phyloP scores from a whole-genome alignment of 2,113 vertebrate species.

The Emydura subglobosa region DNA sequence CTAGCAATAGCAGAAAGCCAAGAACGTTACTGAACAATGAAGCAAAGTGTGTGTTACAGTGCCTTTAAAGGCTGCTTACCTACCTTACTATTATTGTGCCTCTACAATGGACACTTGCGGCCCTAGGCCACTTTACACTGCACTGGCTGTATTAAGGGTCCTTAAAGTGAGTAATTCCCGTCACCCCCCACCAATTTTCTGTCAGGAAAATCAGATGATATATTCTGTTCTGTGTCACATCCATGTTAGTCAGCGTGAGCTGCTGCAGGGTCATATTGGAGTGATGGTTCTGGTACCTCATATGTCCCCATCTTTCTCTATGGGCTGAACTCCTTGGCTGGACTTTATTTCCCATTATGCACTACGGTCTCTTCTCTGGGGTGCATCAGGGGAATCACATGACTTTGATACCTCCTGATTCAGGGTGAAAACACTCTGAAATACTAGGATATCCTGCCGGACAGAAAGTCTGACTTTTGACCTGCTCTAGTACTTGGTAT shows the following conservation, averaged over 20 bases:
- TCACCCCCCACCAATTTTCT: background rate
- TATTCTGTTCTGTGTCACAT: background rate
- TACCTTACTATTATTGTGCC: background rate
- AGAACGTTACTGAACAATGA: background rate
- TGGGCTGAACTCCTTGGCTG: background rate
- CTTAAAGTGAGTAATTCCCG: background rate
- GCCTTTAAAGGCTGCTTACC: background rate
- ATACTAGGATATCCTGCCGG: background rate
- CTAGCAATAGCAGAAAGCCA: background rate
- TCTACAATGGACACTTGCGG: background rate
- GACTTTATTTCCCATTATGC: constrained; percentile 42
- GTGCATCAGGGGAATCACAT: background rate
- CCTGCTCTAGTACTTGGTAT: constrained; percentile 38
- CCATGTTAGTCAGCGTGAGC: accelerated
- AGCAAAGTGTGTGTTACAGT: accelerated
- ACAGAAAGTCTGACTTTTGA: constrained; percentile 14
- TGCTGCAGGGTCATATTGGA: background rate
- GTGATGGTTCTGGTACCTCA: background rate
- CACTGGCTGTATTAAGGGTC: background rate
- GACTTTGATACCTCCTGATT: background rate
- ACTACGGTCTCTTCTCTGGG: background rate
- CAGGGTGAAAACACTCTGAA: background rate
- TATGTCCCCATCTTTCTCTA: accelerated
- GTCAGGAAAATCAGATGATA: background rate
- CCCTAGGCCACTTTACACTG: accelerated